These are phyloP conservation scores for Macrotis lagotis DNA, from an alignment of 2,113 vertebrate genomes.

Conservation along the genomic window DNA sequence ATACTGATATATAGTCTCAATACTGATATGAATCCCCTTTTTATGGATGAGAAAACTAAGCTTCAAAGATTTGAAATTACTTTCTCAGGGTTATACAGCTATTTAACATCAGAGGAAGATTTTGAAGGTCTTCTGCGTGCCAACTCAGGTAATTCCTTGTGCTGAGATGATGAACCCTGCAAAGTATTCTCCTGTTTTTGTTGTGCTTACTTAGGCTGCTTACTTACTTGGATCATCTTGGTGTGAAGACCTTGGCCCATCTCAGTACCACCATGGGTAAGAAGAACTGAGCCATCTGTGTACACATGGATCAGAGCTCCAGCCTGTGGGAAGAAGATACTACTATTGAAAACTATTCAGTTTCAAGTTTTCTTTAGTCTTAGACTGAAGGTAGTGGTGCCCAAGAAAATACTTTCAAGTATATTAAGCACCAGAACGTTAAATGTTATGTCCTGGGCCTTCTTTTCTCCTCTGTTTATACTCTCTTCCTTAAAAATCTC, in stretches of 20 bases:
- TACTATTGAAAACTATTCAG: neutral
- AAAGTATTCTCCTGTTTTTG: neutral
- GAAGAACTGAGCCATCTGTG: slow-evolving; percentile 94
- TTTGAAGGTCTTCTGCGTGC: neutral
- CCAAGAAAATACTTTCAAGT: neutral
- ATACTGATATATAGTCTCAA: neutral
- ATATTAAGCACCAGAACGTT: neutral
- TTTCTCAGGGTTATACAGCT: neutral
- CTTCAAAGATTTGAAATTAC: neutral
- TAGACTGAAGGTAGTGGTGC: neutral
- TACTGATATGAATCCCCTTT: neutral
- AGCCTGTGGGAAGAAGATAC: slow-evolving; percentile 82
- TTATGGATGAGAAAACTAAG: neutral
- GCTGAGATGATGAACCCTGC: neutral
- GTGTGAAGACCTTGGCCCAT: slow-evolving; percentile 99
- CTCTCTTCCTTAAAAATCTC: neutral
- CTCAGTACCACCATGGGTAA: slow-evolving; percentile 95
- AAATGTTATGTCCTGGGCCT: neutral
- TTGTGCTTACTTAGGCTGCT: neutral
- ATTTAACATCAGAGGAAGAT: neutral
- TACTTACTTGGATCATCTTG: slow-evolving; percentile 99
- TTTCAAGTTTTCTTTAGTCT: neutral
- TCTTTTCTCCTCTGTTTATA: neutral
- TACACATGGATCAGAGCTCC: slow-evolving; percentile 95
- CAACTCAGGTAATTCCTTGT: accelerated